Percentiles rank a stretch among this genome's conserved stretches.
Evolutionary conservation across 2,797 vertebrate species (phyloP).

Genomic region (Myioborus miniatus): DNA sequence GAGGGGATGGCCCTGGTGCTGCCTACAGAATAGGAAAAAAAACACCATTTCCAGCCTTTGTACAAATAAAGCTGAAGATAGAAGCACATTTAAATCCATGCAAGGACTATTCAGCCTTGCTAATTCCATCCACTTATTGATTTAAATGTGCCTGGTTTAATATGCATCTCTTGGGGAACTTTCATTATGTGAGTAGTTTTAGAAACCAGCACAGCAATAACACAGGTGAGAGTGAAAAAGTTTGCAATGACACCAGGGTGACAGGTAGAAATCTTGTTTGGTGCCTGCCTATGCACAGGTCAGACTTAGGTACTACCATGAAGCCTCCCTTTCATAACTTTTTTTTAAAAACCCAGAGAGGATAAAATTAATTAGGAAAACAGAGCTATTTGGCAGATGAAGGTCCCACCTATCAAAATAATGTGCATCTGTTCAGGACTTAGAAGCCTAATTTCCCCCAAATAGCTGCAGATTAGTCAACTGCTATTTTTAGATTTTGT

Average conservation of each 20-base stretch:
- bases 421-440: neutral
- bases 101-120: neutral
- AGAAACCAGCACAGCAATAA: neutral
- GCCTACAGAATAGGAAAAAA: neutral
- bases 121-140: neutral
- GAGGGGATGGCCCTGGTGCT: neutral
- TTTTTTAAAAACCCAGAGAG: neutral
- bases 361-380: constrained; percentile 7
- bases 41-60: neutral
- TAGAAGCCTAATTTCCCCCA: neutral
- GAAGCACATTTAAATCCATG: neutral
- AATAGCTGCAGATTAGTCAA: neutral
- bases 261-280: neutral
- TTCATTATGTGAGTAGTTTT: neutral
- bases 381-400: neutral
- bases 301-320: neutral
- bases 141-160: neutral
- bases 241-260: neutral
- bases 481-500: constrained; percentile 5
- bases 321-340: neutral
- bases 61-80: neutral
- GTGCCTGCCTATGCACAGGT: neutral
- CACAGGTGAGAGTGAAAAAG: neutral
- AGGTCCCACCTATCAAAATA: constrained; percentile 36
- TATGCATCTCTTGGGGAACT: neutral